phyloP scores from a whole-genome alignment of 2,797 vertebrate genomes.

The Notamacropus eugenii region DNA sequence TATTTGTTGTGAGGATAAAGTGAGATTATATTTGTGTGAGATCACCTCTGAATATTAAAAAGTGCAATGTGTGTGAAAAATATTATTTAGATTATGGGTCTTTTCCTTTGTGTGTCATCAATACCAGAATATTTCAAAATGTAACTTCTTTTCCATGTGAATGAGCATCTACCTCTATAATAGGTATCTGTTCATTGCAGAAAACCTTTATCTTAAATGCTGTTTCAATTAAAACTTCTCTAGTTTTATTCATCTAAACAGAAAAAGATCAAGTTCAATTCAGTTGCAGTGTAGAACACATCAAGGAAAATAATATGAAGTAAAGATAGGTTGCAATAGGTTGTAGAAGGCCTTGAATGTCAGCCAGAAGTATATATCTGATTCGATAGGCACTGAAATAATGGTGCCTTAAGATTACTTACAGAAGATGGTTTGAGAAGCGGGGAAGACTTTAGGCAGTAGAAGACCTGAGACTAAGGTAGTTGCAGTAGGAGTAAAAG shows the following conservation, averaged over 20 bases:
- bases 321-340: neutral
- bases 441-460: neutral
- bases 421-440: neutral
- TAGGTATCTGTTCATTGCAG: neutral
- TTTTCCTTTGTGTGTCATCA: neutral
- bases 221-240: conserved; percentile 26
- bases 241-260: neutral
- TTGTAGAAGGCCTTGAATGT: neutral
- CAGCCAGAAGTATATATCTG: neutral
- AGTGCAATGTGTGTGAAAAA: neutral
- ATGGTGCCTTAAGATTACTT: neutral
- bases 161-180: neutral
- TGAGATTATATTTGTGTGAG: neutral
- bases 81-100: conserved; percentile 21
- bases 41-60: conserved; percentile 38
- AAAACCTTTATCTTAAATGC: conserved; percentile 20
- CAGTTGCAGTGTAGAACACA: neutral
- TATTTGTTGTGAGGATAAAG: conserved; percentile 32
- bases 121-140: neutral
- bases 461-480: neutral
- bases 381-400: neutral
- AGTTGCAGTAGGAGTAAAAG: neutral
- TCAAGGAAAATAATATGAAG: neutral
- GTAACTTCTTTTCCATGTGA: neutral
- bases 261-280: neutral